These are phyloP conservation scores for Aphaenogaster ashmeadi DNA, from an alignment of 1,140 invertebrate genomes.

Conservation along the genomic window DNA sequence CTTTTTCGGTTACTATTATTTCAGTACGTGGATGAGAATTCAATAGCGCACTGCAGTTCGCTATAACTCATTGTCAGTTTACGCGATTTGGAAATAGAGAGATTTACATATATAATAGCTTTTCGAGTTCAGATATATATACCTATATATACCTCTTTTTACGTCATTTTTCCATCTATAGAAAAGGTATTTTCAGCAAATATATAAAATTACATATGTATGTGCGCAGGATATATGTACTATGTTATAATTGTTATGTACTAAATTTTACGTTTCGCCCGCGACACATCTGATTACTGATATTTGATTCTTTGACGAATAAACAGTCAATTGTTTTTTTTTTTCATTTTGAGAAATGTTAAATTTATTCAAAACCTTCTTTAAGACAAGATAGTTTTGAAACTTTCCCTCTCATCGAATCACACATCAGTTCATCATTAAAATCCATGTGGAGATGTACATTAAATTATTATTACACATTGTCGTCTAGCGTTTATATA, in stretches of 20 bases:
- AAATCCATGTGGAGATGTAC: neutral
- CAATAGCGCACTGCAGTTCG: neutral
- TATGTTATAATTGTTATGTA: neutral
- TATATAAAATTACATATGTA: neutral
- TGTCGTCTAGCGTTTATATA: neutral
- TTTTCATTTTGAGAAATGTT: neutral
- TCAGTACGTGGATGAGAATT: conserved; percentile 21
- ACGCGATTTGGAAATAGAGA: conserved; percentile 2
- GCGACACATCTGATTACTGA: neutral
- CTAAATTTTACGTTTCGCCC: neutral
- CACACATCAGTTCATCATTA: neutral
- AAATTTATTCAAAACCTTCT: neutral
- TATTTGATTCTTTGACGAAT: conserved; percentile 11
- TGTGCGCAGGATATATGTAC: neutral
- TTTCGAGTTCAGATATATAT: neutral
- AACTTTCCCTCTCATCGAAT: neutral
- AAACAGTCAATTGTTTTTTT: neutral
- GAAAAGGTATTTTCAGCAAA: neutral
- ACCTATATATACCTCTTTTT: neutral
- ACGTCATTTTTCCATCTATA: neutral
- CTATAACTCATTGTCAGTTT: conserved; percentile 5
- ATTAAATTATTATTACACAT: neutral
- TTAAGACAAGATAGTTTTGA: neutral
- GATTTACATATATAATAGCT: neutral
- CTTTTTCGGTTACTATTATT: conserved; percentile 33